phyloP scores from a whole-genome alignment of 2,113 vertebrate genomes.

The Acrocephalus kingi region DNA sequence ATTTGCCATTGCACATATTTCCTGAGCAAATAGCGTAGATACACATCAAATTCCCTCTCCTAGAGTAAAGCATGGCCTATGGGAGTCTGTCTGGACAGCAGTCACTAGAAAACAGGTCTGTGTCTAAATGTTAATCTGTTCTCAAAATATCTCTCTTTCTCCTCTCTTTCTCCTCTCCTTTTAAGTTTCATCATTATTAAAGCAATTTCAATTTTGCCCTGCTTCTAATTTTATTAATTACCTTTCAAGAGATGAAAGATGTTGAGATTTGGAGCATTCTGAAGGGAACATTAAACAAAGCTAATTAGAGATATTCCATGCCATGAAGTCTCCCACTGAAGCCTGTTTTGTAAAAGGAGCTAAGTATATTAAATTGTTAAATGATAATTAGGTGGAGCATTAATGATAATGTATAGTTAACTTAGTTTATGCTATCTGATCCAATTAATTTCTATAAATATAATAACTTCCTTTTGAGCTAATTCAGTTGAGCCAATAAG shows the following conservation, averaged over 20 bases:
- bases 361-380: neutral
- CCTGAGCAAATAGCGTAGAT: slow-evolving; percentile 5
- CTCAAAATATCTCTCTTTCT: neutral
- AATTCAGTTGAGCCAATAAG: neutral
- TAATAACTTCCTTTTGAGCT: neutral
- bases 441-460: neutral
- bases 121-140: neutral
- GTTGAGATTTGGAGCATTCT: neutral
- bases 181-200: neutral
- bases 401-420: neutral
- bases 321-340: neutral
- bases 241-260: neutral
- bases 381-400: neutral
- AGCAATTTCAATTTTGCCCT: neutral
- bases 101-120: neutral
- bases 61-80: neutral
- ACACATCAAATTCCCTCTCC: neutral
- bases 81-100: neutral
- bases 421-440: neutral
- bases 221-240: neutral
- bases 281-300: neutral
- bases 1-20: neutral
- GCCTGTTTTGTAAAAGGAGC: neutral
- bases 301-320: neutral
- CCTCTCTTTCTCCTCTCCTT: neutral